Percentiles rank a stretch among this genome's conserved stretches.
Conservation (phyloP, 2,888 invertebrate genomes). For the Syrphus vitripennis region DNA sequence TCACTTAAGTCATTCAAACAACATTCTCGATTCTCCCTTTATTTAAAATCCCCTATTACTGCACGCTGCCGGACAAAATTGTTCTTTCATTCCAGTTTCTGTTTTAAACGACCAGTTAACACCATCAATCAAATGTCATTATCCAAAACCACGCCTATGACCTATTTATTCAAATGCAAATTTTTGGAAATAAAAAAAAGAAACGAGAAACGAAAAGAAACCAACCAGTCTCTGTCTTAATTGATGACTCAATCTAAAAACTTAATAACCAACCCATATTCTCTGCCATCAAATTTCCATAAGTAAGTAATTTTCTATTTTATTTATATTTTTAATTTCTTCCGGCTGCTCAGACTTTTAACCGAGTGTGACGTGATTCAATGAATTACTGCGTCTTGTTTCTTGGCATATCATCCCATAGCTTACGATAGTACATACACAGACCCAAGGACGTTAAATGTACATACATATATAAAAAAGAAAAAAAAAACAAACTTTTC, state of each 20-base stretch:
- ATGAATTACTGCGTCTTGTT: slow-evolving; percentile 54
- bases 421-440: too few relatives aligned
- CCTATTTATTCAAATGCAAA: slow-evolving; percentile 55
- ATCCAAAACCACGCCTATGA: slow-evolving; percentile 30
- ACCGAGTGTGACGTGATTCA: slow-evolving; percentile 59
- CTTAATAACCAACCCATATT: slow-evolving; percentile 41
- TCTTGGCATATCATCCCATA: not conserved
- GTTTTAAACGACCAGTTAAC: slow-evolving; percentile 15
- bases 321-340: slow-evolving; percentile 54
- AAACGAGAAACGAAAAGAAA: not conserved
- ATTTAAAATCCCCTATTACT: not conserved
- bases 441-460: not conserved
- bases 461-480: not conserved
- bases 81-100: not conserved
- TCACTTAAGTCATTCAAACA: not conserved
- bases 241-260: slow-evolving; percentile 64
- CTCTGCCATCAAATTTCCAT: slow-evolving; percentile 40
- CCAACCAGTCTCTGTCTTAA: not conserved
- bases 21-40: not conserved
- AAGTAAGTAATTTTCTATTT: not conserved
- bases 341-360: slow-evolving; percentile 37
- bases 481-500: not conserved
- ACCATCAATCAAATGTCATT: slow-evolving; percentile 55
- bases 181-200: slow-evolving; percentile 6
- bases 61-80: not conserved